These are phyloP conservation scores for Sinosuthora webbiana DNA, from an alignment of 2,113 vertebrate genomes.

Conservation along the genomic window DNA sequence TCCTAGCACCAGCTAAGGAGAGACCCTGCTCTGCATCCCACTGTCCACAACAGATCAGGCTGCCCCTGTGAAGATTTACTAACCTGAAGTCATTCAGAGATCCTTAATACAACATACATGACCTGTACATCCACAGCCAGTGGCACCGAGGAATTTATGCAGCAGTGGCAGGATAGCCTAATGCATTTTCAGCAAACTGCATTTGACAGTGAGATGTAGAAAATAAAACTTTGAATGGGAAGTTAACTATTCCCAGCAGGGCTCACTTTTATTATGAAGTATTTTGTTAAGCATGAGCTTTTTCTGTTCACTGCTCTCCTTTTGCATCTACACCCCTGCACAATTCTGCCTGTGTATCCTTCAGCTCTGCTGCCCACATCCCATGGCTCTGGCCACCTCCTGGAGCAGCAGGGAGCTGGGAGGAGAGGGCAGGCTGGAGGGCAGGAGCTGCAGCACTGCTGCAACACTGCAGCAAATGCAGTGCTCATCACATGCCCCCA, in stretches of 20 bases:
- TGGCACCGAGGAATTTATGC: fast-evolving
- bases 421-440: neutral
- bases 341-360: neutral
- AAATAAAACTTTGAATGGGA: neutral
- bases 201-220: neutral
- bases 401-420: neutral
- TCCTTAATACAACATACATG: neutral
- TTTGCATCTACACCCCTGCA: neutral
- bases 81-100: neutral
- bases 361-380: neutral
- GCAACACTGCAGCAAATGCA: neutral
- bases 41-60: neutral
- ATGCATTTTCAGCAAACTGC: neutral
- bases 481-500: neutral
- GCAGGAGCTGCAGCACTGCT: neutral
- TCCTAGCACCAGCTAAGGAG: neutral
- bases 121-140: neutral
- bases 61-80: neutral
- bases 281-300: neutral
- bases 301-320: neutral
- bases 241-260: neutral
- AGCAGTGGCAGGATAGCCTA: neutral
- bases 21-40: neutral
- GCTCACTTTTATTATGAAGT: neutral
- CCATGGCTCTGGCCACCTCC: neutral